Evolutionary conservation across 2,888 invertebrate species (phyloP), one percentile per base, ranked within the genome.

Genomic region (Cosmorhoe ocellata): DNA sequence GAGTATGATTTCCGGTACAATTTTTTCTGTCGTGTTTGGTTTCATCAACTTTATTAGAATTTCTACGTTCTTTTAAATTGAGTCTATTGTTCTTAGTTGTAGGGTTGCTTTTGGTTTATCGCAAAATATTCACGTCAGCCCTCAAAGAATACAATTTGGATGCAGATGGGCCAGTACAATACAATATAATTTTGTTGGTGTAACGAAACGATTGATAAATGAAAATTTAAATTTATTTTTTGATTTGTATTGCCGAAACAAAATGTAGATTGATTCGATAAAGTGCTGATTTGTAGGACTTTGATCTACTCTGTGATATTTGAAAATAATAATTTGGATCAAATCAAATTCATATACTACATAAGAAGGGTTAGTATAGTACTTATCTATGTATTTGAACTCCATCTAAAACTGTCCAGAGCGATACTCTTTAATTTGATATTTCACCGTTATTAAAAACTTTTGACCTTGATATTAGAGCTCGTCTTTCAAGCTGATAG

Each of bases 171-270:
- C 67, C 69, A 74, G 71, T 70, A 79, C 80, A 81, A 82, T 81
- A 75, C 76, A 71, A 79, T 80, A 78, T 79, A 78, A 80, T 81
- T 55, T 80, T 73, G 81, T 70, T 66, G 67, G 78, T 71, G 81
- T 66, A 73, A 66, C 79, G 71, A 82, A 84, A 79, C 81, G 81
- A 84, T 81, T 79, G 79, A 81, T 79, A 79, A 81, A 84, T 81
- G 74, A 67, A 76, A 77, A 80, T 83, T 80, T 77, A 75, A 80
- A 82, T 79, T 79, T 78, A 78, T 74, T 76, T 76, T 52, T 76
- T 70, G 67, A 70, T 71, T 65, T 71, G 71, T 61, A 56, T 78
- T 74, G 71, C 72, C 67, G 61, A 74, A 74, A 76, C 73, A 74
- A 68, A 69, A 67, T 76, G 67, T 58, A 58, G 61, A 66, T 64